phyloP scores from a whole-genome alignment of 2,113 vertebrate genomes.

The Cervus canadensis region DNA sequence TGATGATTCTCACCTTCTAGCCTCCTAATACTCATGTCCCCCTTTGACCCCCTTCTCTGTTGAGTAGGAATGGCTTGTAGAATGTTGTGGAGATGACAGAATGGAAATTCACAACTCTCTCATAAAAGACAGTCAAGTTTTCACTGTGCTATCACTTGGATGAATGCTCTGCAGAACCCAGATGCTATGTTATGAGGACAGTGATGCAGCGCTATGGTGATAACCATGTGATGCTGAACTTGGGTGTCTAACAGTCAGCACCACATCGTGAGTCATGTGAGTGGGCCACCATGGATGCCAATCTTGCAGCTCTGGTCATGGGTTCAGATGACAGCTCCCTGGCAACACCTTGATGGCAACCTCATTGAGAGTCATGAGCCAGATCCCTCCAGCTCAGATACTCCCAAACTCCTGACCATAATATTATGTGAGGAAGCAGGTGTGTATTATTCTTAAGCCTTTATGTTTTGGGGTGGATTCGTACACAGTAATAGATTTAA shows the following conservation, averaged over 20 bases:
- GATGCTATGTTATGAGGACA: neutral
- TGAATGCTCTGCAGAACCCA: neutral
- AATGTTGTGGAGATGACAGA: neutral
- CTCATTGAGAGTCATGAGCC: neutral
- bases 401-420: neutral
- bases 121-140: neutral
- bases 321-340: neutral
- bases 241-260: neutral
- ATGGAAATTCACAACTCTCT: neutral
- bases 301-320: neutral
- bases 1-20: neutral
- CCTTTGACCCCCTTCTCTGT: too few relatives aligned
- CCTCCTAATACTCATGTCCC: neutral
- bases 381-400: neutral
- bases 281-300: fast-evolving
- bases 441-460: neutral
- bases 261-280: fast-evolving
- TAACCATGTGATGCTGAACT: neutral
- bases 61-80: neutral
- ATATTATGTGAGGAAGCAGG: neutral
- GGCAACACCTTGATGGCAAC: fast-evolving
- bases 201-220: neutral
- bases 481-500: neutral
- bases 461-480: neutral
- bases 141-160: neutral